A percentile compares a stretch with the other conserved stretches of the same genome.
These are phyloP conservation scores for Okamejei kenojei DNA, from an alignment of 2,797 vertebrate species.

Conservation along the genomic window DNA sequence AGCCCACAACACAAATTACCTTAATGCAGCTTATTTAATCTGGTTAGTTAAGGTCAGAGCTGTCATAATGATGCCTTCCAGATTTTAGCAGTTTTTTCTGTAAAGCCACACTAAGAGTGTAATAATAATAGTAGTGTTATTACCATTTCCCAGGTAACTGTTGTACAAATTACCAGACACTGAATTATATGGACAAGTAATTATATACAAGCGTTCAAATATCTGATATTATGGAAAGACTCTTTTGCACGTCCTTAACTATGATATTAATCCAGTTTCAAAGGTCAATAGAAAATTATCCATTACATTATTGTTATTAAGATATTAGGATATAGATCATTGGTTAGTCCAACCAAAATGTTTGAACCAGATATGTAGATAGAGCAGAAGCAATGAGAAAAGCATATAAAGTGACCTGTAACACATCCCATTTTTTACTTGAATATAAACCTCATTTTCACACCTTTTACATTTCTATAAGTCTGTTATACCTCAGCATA, in stretches of 20 bases:
- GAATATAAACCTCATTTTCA: background rate
- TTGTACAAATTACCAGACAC: background rate
- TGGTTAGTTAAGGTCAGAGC: background rate
- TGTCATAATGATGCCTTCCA: background rate
- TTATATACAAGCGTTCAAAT: background rate
- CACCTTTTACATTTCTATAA: background rate
- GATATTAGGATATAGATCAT: background rate
- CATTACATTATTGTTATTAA: background rate
- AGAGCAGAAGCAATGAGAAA: background rate
- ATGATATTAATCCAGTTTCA: background rate
- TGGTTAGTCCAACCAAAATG: background rate
- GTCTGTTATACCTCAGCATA: constrained; percentile 78
- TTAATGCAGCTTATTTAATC: background rate
- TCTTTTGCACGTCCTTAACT: background rate
- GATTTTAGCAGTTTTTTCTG: background rate
- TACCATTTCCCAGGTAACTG: too few species aligned
- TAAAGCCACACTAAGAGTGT: too few species aligned
- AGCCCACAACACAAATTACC: background rate
- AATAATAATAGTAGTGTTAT: background rate
- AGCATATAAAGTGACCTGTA: background rate
- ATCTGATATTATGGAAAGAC: background rate
- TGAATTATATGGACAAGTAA: background rate
- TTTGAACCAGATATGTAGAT: background rate
- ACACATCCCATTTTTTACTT: background rate
- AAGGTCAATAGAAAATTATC: background rate